A percentile compares a stretch with the other conserved stretches of the same genome.
These are phyloP conservation scores for Halichondria panicea DNA, from an alignment of 37 sponge, comb jelly and placozoan genomes.

Conservation along the genomic window DNA sequence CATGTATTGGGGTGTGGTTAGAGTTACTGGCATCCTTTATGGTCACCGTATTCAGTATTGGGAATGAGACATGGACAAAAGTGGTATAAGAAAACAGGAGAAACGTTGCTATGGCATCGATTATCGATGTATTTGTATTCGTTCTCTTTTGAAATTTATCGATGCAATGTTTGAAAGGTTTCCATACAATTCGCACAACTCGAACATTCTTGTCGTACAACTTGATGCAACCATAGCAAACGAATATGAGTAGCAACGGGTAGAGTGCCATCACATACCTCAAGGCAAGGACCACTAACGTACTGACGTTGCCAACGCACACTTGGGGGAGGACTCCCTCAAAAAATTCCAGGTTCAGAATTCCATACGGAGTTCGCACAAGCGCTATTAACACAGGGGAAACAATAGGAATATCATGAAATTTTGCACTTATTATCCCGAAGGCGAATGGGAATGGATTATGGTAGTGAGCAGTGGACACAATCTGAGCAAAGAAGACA, in stretches of 20 bases:
- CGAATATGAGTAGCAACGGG: slow-evolving; percentile 33
- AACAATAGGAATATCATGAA: not conserved
- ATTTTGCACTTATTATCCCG: not conserved
- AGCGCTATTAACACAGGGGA: not conserved
- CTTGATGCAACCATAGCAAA: slow-evolving; percentile 18
- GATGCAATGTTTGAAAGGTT: slow-evolving; percentile 31
- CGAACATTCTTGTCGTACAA: slow-evolving; percentile 23
- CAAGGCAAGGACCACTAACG: slow-evolving; percentile 9
- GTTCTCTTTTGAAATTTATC: not conserved
- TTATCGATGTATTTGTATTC: slow-evolving; percentile 27
- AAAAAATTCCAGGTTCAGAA: slow-evolving; percentile 74
- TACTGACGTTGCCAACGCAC: slow-evolving; percentile 18
- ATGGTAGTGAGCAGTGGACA: slow-evolving; percentile 18
- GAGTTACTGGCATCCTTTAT: not conserved
- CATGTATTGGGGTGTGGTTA: not conserved
- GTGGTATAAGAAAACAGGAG: slow-evolving; percentile 51
- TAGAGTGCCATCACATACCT: slow-evolving; percentile 45
- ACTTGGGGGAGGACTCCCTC: not conserved
- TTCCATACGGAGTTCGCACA: slow-evolving; percentile 9
- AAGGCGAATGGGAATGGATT: slow-evolving; percentile 7
- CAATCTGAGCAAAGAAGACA: slow-evolving; percentile 63
- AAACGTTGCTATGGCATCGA: slow-evolving; percentile 46
- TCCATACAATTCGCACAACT: slow-evolving; percentile 8
- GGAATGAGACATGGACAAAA: slow-evolving; percentile 26
- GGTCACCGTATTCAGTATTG: slow-evolving; percentile 8